Percentiles rank a stretch among this genome's conserved stretches.
phyloP scores from a whole-genome alignment of 2,113 vertebrate genomes.

The Mesembrinibis cayennensis region DNA sequence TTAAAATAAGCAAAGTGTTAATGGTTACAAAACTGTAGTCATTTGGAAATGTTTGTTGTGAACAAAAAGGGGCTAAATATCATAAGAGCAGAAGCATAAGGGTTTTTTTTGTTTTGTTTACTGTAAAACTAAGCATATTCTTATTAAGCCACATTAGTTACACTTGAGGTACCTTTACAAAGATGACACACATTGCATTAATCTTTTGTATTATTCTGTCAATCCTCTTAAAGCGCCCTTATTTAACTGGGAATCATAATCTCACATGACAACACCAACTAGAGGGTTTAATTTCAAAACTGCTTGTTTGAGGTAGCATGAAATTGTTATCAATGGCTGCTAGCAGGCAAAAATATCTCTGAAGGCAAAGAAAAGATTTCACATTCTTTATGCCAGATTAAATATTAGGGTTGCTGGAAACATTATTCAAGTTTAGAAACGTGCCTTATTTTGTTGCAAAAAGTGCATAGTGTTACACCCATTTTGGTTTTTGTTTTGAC shows the following conservation, averaged over 20 bases:
- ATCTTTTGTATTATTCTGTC: conserved; percentile 64
- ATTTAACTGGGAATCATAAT: conserved; percentile 70
- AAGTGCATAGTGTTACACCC: background rate
- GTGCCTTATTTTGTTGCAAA: background rate
- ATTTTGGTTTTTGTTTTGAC: background rate
- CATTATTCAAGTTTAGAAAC: background rate
- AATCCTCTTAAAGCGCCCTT: conserved; percentile 57
- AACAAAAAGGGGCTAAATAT: background rate
- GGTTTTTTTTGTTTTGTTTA: background rate
- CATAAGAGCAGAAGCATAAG: background rate
- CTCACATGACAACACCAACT: conserved; percentile 73
- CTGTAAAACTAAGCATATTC: conserved; percentile 4
- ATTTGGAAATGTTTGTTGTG: background rate
- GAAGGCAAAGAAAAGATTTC: conserved; percentile 27
- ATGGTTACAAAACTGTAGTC: background rate
- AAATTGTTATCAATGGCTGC: conserved; percentile 79
- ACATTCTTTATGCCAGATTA: conserved; percentile 45
- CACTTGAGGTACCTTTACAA: conserved; percentile 45
- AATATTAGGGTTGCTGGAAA: conserved; percentile 10
- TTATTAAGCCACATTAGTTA: conserved; percentile 51
- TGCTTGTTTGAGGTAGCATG: conserved; percentile 77
- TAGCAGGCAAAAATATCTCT: conserved; percentile 65
- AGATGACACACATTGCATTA: conserved; percentile 49
- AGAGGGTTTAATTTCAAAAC: conserved; percentile 73
- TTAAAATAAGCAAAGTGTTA: background rate